These are phyloP conservation scores for Tipula confusa DNA, from an alignment of 2,888 invertebrate genomes.

Conservation along the genomic window DNA sequence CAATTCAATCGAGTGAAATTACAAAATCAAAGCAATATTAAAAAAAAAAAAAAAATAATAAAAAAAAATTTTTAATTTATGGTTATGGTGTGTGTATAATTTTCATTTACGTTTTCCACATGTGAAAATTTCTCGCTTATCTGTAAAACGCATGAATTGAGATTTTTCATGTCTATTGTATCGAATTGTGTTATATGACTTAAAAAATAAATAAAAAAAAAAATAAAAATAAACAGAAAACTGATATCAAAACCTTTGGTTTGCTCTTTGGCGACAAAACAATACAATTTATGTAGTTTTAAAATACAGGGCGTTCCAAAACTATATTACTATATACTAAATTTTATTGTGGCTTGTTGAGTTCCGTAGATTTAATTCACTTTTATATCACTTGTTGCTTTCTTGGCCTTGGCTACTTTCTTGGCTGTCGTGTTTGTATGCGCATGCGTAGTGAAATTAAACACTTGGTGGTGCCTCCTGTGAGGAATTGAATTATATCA, in stretches of 20 bases:
- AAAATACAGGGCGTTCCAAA: too few species aligned
- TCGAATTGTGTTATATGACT: conserved; percentile 3
- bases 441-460: too few species aligned
- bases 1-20: conserved; percentile 26
- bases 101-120: background rate
- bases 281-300: too few species aligned
- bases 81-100: background rate
- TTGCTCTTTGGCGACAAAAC: background rate
- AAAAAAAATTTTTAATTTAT: background rate
- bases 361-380: too few species aligned
- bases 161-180: background rate
- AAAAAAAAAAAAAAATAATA: background rate
- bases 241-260: background rate
- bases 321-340: too few species aligned
- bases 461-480: too few species aligned
- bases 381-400: too few species aligned
- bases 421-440: too few species aligned
- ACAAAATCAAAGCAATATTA: background rate
- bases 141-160: conserved; percentile 26
- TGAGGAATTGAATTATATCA: too few species aligned
- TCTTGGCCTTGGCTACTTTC: too few species aligned
- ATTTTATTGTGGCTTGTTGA: too few species aligned
- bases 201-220: too few species aligned
- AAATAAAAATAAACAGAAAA: background rate
- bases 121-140: conserved; percentile 13